Evolutionary conservation across 2,797 vertebrate species (phyloP), one percentile per base, ranked within the genome.

Genomic region (Anguilla obscura): DNA sequence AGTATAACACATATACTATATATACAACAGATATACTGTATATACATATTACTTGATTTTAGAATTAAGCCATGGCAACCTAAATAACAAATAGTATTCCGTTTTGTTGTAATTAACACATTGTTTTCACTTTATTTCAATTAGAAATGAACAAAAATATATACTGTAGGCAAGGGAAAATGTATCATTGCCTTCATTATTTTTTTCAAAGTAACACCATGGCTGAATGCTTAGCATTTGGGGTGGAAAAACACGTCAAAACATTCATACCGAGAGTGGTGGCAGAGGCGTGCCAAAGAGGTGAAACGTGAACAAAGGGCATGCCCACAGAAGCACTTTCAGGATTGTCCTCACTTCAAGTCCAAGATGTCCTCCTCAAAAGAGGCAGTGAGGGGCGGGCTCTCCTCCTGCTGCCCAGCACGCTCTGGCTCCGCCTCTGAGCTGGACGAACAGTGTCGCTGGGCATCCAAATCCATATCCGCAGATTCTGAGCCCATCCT

Each of bases 361-460:
- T 99, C 98, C 94, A 99, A 93, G 91, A 97, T 92, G 88, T 99
- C 98, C 94, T 99, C 98, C 58, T 98, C 97, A 0, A 97, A 98
- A 89, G 97, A 97, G 8, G 96, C 95, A 91, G 94, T 91, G 8
- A 96, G 94, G 0, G 94, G 91, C 0, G 95, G 96, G 91, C 96
- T 97, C 90, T 96, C 97, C 8, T 95, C 96, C 88, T 90, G 94
- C 89, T 95, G 94, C 54, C 92, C 85, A 86, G 60, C 93, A 50
- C 94, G 95, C 90, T 97, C 95, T 0, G 95, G 95, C 92, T 97
- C 96, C 0, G 94, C 94, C 92, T 99, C 97, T 0, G 96, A 96
- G 90, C 96, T 92, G 76, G 95, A 93, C 0, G 95, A 96, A 91
- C 95, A 96, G 84, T 95, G 96, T 74, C 69, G 90, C 85, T 96